Evolutionary conservation across 2,888 invertebrate genomes (phyloP), one percentile per base, ranked within the genome.

Genomic region (Ormyrus labotus): DNA sequence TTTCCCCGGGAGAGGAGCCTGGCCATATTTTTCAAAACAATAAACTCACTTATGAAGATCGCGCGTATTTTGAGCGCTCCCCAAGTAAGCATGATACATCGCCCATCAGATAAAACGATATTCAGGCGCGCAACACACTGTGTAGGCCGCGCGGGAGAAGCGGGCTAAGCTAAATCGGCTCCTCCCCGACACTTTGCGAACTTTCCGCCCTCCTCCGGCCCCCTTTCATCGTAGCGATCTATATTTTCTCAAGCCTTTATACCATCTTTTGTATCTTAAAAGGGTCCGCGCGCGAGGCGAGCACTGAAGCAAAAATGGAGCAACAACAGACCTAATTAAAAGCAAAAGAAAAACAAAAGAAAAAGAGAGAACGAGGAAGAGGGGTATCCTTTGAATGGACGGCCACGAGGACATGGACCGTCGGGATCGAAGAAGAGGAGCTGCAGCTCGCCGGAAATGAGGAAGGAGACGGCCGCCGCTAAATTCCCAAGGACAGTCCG

Each of bases 81-180:
- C 34, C 34, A 47, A 58, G 19, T 50, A 53, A 4, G 50, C 48
- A 69, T 69, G 68, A 69, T 69, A 45, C 55, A 76, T 63, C 53
- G 11, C 63, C 61, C 57, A 71, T 80, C 71, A 55, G 76, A 80
- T 80, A 80, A 75, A 80, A 70, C 70, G 19, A 77, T 50, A n/a
- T 11, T 69, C 57, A 55, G 5, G 34, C 61, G 60, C 60, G 60
- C 60, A n/a, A 50, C 73, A 51, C 51, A 19, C 6, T 72, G n/a
- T 34, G n/a, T 34, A 34, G 34, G 34, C 19, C 60, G 51, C 58
- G 34, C n/a, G 11, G 19, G 10, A 60, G 55, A 2, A 48, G 71
- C 63, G 50, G 63, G 51, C 50, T 69, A 67, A 63, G 72, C 72
- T 63, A 80, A 76, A 72, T 80, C 72, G 76, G 58, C 63, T 34